Percentiles rank a stretch among this genome's conserved stretches.
These are phyloP conservation scores for Rallus crepitans DNA, from an alignment of 2,797 vertebrate genomes.

Conservation along the genomic window DNA sequence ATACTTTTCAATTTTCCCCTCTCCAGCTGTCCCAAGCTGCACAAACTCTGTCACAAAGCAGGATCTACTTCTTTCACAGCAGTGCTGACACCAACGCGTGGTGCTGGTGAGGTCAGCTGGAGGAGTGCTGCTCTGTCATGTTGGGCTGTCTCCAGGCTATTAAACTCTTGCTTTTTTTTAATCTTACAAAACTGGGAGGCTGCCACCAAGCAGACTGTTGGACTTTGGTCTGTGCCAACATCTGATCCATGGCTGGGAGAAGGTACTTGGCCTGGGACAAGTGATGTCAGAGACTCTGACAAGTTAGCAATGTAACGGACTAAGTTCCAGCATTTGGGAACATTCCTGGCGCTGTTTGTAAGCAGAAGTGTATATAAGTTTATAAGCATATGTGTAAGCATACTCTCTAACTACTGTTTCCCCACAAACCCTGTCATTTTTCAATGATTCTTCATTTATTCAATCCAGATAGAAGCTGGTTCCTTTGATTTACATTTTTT, in stretches of 20 bases:
- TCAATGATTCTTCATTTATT: conserved; percentile 56
- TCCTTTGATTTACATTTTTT: conserved; percentile 67
- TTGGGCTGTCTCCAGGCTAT: background rate
- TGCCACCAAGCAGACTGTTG: background rate
- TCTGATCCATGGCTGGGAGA: background rate
- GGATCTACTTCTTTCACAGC: background rate
- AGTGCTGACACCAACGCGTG: fast-evolving
- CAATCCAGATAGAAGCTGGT: conserved; percentile 53
- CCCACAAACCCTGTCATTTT: conserved; percentile 65
- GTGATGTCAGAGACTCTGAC: background rate
- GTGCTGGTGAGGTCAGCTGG: background rate
- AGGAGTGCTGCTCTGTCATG: background rate
- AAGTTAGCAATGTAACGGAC: background rate
- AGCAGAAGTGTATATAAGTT: conserved; percentile 71
- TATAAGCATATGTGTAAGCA: conserved; percentile 63
- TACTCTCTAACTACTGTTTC: conserved; percentile 57
- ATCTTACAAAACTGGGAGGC: background rate
- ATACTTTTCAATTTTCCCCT: background rate
- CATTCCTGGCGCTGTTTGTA: conserved; percentile 69
- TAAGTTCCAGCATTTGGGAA: conserved; percentile 48
- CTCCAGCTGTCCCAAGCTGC: background rate
- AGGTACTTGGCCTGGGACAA: background rate
- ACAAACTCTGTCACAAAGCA: background rate
- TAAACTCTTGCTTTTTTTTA: background rate
- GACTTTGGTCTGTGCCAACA: background rate